phyloP scores from a whole-genome alignment of 2,113 vertebrate genomes.

The Cyanoderma ruficeps region DNA sequence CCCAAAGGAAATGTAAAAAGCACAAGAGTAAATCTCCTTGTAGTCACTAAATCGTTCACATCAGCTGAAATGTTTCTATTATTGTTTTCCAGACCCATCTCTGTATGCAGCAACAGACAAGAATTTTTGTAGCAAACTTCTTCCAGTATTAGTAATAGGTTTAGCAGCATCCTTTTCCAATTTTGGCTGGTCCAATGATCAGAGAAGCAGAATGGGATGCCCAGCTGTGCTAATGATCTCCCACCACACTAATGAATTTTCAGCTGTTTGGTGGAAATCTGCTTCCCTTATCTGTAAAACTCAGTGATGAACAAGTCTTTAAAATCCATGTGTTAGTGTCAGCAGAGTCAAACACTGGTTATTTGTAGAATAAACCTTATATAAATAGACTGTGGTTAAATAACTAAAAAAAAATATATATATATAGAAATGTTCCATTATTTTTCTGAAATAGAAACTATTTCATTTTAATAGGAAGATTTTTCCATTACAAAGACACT shows the following conservation, averaged over 20 bases:
- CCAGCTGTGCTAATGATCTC: not conserved
- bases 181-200: not conserved
- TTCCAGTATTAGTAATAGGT: not conserved
- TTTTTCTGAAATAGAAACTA: not conserved
- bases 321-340: not conserved
- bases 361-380: not conserved
- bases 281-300: not conserved
- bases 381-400: not conserved
- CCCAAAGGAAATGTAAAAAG: not conserved
- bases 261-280: not conserved
- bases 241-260: not conserved
- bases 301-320: not conserved
- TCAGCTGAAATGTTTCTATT: not conserved
- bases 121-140: not conserved
- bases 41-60: not conserved
- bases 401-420: not conserved
- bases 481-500: not conserved
- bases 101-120: not conserved
- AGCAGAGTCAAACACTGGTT: not conserved
- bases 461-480: not conserved
- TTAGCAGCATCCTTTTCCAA: not conserved
- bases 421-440: not conserved
- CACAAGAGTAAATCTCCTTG: not conserved
- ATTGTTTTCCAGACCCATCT: not conserved
- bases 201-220: not conserved